Percentiles rank a stretch among this genome's conserved stretches.
phyloP scores from a whole-genome alignment of 2,797 vertebrate genomes.

The Danio choprae region DNA sequence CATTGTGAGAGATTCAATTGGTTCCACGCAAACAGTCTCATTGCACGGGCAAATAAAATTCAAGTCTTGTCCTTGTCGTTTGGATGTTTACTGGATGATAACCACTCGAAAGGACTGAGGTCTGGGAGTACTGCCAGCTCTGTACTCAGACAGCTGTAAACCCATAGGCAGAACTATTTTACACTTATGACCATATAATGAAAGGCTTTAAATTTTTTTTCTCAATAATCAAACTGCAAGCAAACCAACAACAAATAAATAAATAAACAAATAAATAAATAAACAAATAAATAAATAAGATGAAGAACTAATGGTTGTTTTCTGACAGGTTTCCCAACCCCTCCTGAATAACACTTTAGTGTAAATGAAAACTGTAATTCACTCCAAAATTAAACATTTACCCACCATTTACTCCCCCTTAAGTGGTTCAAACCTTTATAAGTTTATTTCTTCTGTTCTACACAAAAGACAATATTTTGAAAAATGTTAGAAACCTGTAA shows the following conservation, averaged over 20 bases:
- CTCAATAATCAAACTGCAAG: not conserved
- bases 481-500: no score
- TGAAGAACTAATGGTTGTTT: not conserved
- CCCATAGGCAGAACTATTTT: not conserved
- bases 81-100: not conserved
- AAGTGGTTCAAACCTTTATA: no score
- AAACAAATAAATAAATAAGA: no score
- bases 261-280: no score
- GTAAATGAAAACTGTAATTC: no score
- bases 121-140: constrained; percentile 11
- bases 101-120: constrained; percentile 1
- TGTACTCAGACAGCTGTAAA: constrained; percentile 5
- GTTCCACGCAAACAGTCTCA: not conserved
- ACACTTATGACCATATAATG: not conserved
- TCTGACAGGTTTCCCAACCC: not conserved
- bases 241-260: not conserved
- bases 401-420: no score
- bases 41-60: not conserved
- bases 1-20: not conserved
- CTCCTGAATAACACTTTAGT: not conserved
- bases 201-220: constrained; percentile 8
- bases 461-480: no score
- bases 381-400: no score
- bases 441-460: no score
- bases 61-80: not conserved